Evolutionary conservation across 2,888 invertebrate species (phyloP).

Genomic region (Ephialtes manifestator): DNA sequence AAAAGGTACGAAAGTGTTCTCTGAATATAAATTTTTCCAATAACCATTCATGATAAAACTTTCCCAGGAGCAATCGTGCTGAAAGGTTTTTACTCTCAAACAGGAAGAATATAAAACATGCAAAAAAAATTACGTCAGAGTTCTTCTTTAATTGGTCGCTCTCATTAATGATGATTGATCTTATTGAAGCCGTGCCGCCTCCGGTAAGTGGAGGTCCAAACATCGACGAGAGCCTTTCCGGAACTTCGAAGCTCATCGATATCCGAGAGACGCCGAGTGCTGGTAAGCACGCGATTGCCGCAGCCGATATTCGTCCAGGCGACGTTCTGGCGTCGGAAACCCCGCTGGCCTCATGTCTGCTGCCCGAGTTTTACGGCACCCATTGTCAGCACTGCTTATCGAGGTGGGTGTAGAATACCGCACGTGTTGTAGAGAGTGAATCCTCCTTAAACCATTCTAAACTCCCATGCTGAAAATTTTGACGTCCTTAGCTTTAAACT

Average conservation of each 20-base stretch:
- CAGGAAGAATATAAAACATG: neutral
- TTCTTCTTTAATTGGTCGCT: neutral
- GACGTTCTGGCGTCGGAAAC: slow-evolving; percentile 91
- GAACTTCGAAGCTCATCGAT: slow-evolving; percentile 88
- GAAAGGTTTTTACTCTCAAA: neutral
- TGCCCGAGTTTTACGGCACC: slow-evolving; percentile 91
- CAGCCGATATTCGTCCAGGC: slow-evolving; percentile 89
- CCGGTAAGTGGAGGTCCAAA: slow-evolving; percentile 86
- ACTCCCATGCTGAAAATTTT: neutral
- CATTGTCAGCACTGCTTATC: slow-evolving; percentile 94
- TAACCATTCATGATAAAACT: neutral
- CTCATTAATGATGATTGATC: neutral
- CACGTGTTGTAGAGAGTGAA: neutral
- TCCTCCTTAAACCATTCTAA: neutral
- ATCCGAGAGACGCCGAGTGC: slow-evolving; percentile 88
- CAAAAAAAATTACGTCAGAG: neutral
- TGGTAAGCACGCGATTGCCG: slow-evolving; percentile 91
- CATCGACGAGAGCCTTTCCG: slow-evolving; percentile 86
- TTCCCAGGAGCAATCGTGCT: neutral
- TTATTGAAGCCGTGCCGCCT: slow-evolving; percentile 74
- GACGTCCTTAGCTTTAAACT: neutral
- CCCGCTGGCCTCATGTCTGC: slow-evolving; percentile 91
- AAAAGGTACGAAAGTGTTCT: too few relatives aligned
- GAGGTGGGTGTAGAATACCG: slow-evolving; percentile 86
- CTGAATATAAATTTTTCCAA: neutral